Evolutionary conservation across 2,113 vertebrate species (phyloP).

Genomic region (Pomatostomus ruficeps): DNA sequence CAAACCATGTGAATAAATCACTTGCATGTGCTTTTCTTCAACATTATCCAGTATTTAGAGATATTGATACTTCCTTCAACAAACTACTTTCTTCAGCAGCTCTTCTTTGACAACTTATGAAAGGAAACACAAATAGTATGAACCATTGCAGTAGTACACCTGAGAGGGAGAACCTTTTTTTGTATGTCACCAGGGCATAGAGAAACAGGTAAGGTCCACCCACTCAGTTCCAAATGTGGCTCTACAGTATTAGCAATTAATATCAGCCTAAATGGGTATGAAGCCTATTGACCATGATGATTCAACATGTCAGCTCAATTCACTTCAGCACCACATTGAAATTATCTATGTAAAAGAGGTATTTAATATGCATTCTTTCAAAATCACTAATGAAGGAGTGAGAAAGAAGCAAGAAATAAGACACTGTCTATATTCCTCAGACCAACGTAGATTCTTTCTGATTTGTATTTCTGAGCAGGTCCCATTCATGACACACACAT

Average conservation of each 20-base stretch:
- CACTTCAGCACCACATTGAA: neutral
- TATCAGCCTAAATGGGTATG: neutral
- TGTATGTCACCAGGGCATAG: neutral
- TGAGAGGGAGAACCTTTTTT: neutral
- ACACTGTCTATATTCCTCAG: neutral
- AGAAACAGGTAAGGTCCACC: neutral
- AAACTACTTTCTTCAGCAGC: neutral
- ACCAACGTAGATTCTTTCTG: neutral
- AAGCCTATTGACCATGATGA: neutral
- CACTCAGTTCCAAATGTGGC: neutral
- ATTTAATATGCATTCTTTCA: neutral
- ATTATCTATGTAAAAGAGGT: neutral
- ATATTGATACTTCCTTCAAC: neutral
- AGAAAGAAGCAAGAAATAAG: neutral
- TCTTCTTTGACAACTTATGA: neutral
- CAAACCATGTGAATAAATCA: neutral
- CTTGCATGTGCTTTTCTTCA: neutral
- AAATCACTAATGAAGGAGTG: neutral
- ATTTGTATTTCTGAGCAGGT: neutral
- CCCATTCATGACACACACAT: neutral
- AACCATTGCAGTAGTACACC: neutral
- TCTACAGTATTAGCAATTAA: neutral
- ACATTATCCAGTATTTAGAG: neutral
- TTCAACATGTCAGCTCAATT: constrained; percentile 8
- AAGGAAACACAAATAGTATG: neutral